phyloP scores from a whole-genome alignment of 1,140 invertebrate genomes.

The Oreohelix idahoensis region DNA sequence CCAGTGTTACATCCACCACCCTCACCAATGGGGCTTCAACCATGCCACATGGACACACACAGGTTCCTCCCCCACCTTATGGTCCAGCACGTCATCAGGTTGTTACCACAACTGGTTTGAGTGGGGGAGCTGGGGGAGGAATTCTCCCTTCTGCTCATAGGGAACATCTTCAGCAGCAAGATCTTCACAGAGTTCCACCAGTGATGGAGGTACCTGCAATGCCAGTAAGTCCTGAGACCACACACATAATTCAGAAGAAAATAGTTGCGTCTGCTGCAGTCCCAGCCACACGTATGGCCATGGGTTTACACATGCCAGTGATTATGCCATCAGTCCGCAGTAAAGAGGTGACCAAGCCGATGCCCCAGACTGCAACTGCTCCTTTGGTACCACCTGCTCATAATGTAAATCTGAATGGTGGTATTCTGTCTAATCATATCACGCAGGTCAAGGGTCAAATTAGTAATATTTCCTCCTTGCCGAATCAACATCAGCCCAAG shows the following conservation, averaged over 20 bases:
- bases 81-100: conserved; percentile 67
- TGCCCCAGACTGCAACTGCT: conserved; percentile 92
- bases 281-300: conserved; percentile 66
- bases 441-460: conserved; percentile 43
- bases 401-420: conserved; percentile 24
- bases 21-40: conserved; percentile 4
- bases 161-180: conserved; percentile 75
- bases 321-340: conserved; percentile 97
- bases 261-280: conserved; percentile 66
- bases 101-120: neutral
- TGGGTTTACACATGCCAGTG: conserved; percentile 85
- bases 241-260: conserved; percentile 28
- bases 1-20: neutral
- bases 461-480: conserved; percentile 28
- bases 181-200: conserved; percentile 80
- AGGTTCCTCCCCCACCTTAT: conserved; percentile 53
- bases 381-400: conserved; percentile 80
- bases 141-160: conserved; percentile 25
- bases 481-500: conserved; percentile 40
- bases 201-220: neutral
- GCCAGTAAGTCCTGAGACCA: neutral
- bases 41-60: conserved; percentile 48
- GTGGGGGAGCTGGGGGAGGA: neutral
- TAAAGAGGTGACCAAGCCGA: conserved; percentile 88
- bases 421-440: conserved; percentile 43